Percentiles rank a stretch among this genome's conserved stretches.
These are phyloP conservation scores for Todus mexicanus DNA, from an alignment of 2,797 vertebrate species.

Conservation along the genomic window DNA sequence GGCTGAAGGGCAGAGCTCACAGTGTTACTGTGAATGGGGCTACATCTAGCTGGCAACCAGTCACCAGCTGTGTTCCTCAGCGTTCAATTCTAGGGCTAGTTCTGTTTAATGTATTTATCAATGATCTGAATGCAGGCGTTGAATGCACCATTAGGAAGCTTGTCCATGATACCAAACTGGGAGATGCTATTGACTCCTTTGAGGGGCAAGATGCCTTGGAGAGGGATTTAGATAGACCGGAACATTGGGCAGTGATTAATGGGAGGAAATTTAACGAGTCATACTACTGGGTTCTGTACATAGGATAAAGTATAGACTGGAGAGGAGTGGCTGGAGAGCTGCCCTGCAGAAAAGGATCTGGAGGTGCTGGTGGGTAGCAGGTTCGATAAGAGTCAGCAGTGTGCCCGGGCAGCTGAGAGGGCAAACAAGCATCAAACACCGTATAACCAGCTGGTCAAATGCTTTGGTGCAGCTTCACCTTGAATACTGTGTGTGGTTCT, in stretches of 20 bases:
- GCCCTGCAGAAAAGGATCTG: neutral
- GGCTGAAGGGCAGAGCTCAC: neutral
- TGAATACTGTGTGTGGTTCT: neutral
- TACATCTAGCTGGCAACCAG: neutral
- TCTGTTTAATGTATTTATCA: neutral
- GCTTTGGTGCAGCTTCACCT: neutral
- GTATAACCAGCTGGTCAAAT: neutral
- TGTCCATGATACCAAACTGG: neutral
- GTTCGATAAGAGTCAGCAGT: neutral
- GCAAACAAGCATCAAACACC: neutral
- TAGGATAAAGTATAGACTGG: neutral
- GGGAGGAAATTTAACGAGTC: neutral
- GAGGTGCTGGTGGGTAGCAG: neutral
- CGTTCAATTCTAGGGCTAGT: neutral
- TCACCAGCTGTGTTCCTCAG: neutral
- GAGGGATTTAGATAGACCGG: neutral
- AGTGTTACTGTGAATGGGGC: neutral
- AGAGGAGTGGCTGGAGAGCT: neutral
- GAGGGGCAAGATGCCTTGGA: neutral
- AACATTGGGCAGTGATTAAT: neutral
- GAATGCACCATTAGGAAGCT: neutral
- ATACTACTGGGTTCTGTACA: neutral
- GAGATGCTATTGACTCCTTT: neutral
- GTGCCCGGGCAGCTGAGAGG: neutral
- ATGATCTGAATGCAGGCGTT: neutral